Percentiles rank a stretch among this genome's conserved stretches.
Evolutionary conservation across 2,113 vertebrate genomes (phyloP).

Genomic region (Dendropsophus ebraccatus): DNA sequence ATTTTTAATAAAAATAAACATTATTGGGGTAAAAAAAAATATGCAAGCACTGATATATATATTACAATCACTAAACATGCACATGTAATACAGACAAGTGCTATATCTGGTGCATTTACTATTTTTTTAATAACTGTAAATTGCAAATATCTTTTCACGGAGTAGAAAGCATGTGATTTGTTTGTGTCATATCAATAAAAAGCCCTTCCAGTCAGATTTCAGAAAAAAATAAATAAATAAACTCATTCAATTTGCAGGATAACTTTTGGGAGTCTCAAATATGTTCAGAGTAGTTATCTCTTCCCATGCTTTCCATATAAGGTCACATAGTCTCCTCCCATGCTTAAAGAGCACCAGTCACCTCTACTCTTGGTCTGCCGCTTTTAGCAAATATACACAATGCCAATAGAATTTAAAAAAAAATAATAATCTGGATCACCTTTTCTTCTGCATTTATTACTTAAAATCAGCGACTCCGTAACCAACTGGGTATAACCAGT

Average conservation of each 20-base stretch:
- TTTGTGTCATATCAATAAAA: neutral
- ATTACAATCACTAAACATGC: no score
- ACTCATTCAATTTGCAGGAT: neutral
- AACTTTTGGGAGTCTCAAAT: neutral
- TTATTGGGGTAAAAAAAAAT: neutral
- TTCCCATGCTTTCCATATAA: no score
- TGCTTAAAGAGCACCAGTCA: no score
- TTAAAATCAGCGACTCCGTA: no score
- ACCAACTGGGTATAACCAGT: no score
- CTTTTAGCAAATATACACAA: no score
- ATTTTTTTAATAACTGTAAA: neutral
- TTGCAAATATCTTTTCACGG: slow-evolving; percentile 1
- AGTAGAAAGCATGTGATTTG: neutral
- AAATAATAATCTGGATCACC: no score
- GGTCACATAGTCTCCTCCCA: no score
- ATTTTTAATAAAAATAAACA: neutral
- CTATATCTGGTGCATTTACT: neutral
- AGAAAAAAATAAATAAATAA: neutral
- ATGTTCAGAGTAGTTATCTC: neutral
- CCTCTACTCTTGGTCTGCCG: no score
- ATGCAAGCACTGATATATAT: no score
- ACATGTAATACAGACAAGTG: neutral
- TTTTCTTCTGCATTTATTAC: no score
- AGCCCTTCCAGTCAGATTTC: neutral
- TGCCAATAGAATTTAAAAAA: no score